Percentiles rank a stretch among this genome's conserved stretches.
Evolutionary conservation across 2,113 vertebrate species (phyloP).

Genomic region (Heterochromis multidens): DNA sequence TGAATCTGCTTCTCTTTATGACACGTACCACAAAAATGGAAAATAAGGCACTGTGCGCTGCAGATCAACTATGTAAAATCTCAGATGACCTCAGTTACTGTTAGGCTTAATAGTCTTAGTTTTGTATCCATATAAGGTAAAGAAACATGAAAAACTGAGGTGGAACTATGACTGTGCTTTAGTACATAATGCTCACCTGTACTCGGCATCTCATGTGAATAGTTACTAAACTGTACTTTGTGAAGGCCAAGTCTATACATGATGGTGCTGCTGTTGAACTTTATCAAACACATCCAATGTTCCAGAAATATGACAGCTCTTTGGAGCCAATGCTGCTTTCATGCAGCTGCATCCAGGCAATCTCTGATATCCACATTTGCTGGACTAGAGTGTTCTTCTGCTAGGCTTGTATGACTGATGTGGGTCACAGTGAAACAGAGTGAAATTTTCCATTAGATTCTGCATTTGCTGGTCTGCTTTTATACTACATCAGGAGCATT

Average conservation of each 20-base stretch:
- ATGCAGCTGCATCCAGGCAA: conserved; percentile 27
- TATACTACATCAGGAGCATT: not conserved
- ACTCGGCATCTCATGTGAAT: not conserved
- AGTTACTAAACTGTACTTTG: not conserved
- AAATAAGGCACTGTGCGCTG: not conserved
- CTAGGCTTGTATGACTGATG: not conserved
- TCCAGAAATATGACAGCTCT: conserved; percentile 36
- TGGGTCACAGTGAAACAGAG: conserved; percentile 4
- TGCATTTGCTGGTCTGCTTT: not conserved
- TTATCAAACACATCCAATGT: not conserved
- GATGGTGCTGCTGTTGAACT: not conserved
- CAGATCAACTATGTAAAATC: not conserved
- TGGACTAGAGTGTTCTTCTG: not conserved
- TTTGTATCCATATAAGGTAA: not conserved
- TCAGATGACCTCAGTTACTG: not conserved
- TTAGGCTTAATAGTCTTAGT: not conserved
- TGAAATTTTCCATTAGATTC: not conserved
- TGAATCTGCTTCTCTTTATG: not conserved
- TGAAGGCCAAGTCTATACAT: not conserved
- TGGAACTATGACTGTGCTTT: not conserved
- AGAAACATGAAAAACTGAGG: not conserved
- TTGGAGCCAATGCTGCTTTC: conserved; percentile 1
- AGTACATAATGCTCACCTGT: not conserved
- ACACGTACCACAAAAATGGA: not conserved
- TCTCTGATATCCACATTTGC: not conserved